phyloP scores from a whole-genome alignment of 2,888 invertebrate genomes.

The Caradrina clavipalpis region DNA sequence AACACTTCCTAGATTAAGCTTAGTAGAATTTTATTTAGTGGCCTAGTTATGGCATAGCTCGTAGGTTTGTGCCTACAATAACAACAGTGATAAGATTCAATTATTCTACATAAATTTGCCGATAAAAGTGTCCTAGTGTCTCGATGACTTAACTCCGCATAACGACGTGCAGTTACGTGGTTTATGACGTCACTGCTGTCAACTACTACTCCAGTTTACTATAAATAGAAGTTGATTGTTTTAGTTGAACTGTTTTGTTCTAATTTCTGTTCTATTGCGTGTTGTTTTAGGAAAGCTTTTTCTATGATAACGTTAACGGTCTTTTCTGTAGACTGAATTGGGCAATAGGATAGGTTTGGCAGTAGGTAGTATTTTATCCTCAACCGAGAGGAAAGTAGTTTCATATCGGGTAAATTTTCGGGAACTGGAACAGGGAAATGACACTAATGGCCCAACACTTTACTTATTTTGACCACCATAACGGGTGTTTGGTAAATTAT shows the following conservation, averaged over 20 bases:
- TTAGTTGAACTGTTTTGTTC: constrained; percentile 21
- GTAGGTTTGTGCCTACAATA: constrained; percentile 28
- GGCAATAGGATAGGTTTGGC: neutral
- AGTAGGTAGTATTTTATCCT: neutral
- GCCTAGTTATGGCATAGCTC: neutral
- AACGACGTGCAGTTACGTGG: constrained; percentile 20
- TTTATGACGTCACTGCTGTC: constrained; percentile 52
- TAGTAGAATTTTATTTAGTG: constrained; percentile 3
- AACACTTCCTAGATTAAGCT: constrained; percentile 11
- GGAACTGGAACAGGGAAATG: too few species aligned
- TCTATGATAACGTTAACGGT: too few species aligned
- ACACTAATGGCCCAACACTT: too few species aligned
- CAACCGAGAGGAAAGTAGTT: too few species aligned
- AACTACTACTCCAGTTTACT: constrained; percentile 34
- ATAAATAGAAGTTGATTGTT: constrained; percentile 45
- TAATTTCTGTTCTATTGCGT: neutral
- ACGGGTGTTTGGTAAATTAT: too few species aligned
- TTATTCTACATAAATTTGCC: constrained; percentile 62
- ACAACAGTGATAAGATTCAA: constrained; percentile 54
- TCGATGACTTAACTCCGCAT: constrained; percentile 40
- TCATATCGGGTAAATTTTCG: too few species aligned
- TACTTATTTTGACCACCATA: too few species aligned
- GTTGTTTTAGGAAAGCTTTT: neutral
- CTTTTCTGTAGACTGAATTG: neutral
- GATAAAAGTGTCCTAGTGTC: constrained; percentile 46